Percentiles rank a stretch among this genome's conserved stretches.
Conservation (phyloP, 2,888 invertebrate genomes). For the Eulithis testata region DNA sequence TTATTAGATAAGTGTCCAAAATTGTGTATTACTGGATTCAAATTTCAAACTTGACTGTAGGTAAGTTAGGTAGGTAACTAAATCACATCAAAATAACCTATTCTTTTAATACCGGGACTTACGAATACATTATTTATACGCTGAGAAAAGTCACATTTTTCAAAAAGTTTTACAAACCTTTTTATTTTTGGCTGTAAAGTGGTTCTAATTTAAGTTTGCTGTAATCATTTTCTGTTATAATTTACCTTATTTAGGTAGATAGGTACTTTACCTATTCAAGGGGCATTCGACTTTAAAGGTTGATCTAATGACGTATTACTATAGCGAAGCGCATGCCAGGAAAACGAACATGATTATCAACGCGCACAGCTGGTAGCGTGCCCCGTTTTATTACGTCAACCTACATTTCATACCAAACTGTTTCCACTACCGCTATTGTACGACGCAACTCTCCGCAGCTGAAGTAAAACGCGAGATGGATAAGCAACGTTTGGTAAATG, state of each 20-base stretch:
- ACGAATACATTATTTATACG: too few relatives aligned
- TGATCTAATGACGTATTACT: slow-evolving; percentile 54
- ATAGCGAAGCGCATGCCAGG: slow-evolving; percentile 59
- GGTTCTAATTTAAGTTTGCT: too few relatives aligned
- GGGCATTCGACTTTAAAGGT: slow-evolving; percentile 46
- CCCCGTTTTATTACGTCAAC: slow-evolving; percentile 42
- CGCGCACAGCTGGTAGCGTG: slow-evolving; percentile 68
- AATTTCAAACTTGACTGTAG: too few relatives aligned
- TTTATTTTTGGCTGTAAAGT: too few relatives aligned
- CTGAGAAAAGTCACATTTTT: too few relatives aligned
- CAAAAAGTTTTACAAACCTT: too few relatives aligned
- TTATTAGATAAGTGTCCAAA: too few relatives aligned
- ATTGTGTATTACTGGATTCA: too few relatives aligned
- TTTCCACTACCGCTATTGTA: slow-evolving; percentile 47
- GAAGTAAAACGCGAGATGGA: slow-evolving; percentile 14
- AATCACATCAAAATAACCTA: too few relatives aligned
- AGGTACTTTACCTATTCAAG: slow-evolving; percentile 9
- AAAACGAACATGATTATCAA: slow-evolving; percentile 75
- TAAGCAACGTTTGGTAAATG: slow-evolving; percentile 1
- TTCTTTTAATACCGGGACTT: too few relatives aligned
- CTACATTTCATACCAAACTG: slow-evolving; percentile 4
- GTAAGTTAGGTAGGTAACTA: too few relatives aligned
- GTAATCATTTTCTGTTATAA: too few relatives aligned
- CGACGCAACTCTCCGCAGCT: not conserved
- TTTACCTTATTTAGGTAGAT: not conserved